Conservation (phyloP, 2,797 vertebrate genomes). For the Kryptopterus vitreolus region DNA sequence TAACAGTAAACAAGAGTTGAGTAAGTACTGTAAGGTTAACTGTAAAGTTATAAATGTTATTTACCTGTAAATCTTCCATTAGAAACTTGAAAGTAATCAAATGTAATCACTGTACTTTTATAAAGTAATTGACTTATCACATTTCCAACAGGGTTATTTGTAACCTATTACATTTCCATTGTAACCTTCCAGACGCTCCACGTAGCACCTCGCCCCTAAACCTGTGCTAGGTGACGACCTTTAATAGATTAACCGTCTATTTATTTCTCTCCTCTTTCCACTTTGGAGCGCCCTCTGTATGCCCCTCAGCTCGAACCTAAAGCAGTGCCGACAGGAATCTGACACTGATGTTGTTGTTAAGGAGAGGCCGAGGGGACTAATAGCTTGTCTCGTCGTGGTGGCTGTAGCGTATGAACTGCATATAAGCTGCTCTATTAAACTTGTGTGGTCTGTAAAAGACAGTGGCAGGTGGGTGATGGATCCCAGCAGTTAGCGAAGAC, state of each 20-base stretch:
- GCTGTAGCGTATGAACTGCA: constrained; percentile 56
- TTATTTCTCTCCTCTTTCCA: constrained; percentile 12
- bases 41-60: too few species aligned
- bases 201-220: constrained; percentile 20
- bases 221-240: constrained; percentile 5
- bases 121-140: too few species aligned
- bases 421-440: constrained; percentile 53
- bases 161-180: too few species aligned
- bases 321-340: constrained; percentile 58
- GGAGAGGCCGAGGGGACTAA: constrained; percentile 64
- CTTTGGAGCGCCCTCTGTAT: constrained; percentile 68
- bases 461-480: constrained; percentile 76
- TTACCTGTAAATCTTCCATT: too few species aligned
- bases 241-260: not conserved
- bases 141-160: too few species aligned
- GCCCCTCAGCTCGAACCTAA: constrained; percentile 50
- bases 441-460: constrained; percentile 65
- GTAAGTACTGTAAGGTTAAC: too few species aligned
- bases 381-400: constrained; percentile 66
- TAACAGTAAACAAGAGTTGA: too few species aligned
- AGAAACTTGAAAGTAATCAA: too few species aligned
- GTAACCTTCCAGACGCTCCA: too few species aligned
- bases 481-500: constrained; percentile 69
- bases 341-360: constrained; percentile 73
- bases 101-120: too few species aligned